Evolutionary conservation across 23 tunicate genomes (phyloP).

Genomic region (Ciona savignyi): DNA sequence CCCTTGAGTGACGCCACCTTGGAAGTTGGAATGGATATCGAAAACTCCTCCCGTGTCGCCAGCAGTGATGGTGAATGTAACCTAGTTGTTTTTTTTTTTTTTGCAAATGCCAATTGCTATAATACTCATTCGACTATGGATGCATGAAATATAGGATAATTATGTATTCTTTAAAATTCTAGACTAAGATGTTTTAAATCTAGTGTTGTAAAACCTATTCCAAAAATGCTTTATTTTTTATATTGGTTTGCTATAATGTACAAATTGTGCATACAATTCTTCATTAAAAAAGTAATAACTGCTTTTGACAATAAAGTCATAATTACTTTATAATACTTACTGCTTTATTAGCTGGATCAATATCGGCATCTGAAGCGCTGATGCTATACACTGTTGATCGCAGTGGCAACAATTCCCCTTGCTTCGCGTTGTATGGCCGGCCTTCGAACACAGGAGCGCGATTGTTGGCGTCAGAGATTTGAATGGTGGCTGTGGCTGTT

Average conservation of each 20-base stretch:
- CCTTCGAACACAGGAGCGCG: constrained; percentile 40
- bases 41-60: constrained; percentile 47
- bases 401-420: constrained; percentile 32
- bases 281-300: too few relatives aligned
- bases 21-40: constrained; percentile 22
- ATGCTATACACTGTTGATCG: constrained; percentile 7
- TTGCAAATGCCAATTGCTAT: not conserved
- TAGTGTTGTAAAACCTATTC: too few relatives aligned
- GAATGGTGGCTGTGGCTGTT: constrained; percentile 36
- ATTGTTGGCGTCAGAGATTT: constrained; percentile 53
- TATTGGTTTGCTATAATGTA: too few relatives aligned
- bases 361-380: constrained; percentile 44
- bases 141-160: too few relatives aligned
- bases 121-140: too few relatives aligned
- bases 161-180: too few relatives aligned
- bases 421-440: not conserved
- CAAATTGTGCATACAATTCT: too few relatives aligned
- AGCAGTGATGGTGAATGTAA: constrained; percentile 27
- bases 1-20: constrained; percentile 22
- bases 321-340: constrained; percentile 20
- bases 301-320: too few relatives aligned
- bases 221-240: too few relatives aligned
- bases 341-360: constrained; percentile 41
- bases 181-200: too few relatives aligned
- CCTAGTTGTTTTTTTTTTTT: constrained; percentile 18